Evolutionary conservation across 1,140 invertebrate species (phyloP).

Genomic region (Drosophila truncata): DNA sequence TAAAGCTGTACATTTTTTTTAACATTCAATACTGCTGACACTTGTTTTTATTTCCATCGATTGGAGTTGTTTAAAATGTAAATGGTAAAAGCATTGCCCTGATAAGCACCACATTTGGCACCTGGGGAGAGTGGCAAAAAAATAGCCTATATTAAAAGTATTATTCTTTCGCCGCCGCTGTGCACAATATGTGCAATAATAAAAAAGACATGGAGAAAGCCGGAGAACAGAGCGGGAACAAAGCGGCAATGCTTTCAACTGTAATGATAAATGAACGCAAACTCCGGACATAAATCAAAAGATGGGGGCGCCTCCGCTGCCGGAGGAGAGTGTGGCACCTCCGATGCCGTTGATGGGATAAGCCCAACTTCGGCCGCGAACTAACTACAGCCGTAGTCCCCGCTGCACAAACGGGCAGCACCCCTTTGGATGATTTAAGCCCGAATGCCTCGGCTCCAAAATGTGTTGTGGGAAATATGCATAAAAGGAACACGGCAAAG

Average conservation of each 20-base stretch:
- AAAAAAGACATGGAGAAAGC: conserved; percentile 60
- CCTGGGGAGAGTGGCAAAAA: conserved; percentile 50
- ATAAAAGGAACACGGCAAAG: conserved; percentile 73
- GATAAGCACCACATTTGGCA: conserved; percentile 73
- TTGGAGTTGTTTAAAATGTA: conserved; percentile 50
- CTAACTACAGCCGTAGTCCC: conserved; percentile 50
- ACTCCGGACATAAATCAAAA: conserved; percentile 78
- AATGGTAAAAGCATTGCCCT: conserved; percentile 66
- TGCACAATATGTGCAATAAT: conserved; percentile 68
- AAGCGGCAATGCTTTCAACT: conserved; percentile 81
- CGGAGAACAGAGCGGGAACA: conserved; percentile 44
- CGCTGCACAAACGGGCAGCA: not conserved
- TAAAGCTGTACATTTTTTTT: not conserved
- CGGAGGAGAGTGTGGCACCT: conserved; percentile 51
- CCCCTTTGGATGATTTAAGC: conserved; percentile 71
- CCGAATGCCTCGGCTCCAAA: conserved; percentile 70
- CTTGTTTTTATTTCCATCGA: conserved; percentile 18
- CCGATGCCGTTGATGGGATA: conserved; percentile 73
- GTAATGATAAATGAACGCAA: conserved; percentile 83
- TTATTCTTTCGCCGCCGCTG: conserved; percentile 64
- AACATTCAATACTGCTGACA: not conserved
- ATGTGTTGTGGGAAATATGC: conserved; percentile 82
- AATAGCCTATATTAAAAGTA: conserved; percentile 69
- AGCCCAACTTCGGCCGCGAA: conserved; percentile 75
- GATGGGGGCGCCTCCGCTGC: conserved; percentile 2